A percentile compares a stretch with the other conserved stretches of the same genome.
Evolutionary conservation across 2,113 vertebrate species (phyloP).

Genomic region (Polyodon spathula): DNA sequence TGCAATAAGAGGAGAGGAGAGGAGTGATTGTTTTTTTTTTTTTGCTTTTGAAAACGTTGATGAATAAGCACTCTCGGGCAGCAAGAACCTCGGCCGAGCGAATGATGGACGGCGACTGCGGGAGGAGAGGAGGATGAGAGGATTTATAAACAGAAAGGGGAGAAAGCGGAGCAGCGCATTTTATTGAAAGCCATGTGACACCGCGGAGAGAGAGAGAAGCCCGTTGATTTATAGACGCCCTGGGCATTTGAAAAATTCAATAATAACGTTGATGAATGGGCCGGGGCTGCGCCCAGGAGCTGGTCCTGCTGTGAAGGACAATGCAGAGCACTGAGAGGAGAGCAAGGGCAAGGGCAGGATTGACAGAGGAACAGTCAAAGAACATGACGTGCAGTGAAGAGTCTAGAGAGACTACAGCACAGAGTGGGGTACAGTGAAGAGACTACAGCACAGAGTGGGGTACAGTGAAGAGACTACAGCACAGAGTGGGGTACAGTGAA

Average conservation of each 20-base stretch:
- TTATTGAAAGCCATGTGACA: slow-evolving; percentile 74
- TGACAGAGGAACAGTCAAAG: too few species aligned
- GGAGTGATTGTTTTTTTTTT: slow-evolving; percentile 75
- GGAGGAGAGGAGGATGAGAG: too few species aligned
- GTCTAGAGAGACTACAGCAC: too few species aligned
- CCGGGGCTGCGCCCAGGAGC: slow-evolving; percentile 34
- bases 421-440: too few species aligned
- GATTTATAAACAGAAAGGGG: slow-evolving; percentile 91
- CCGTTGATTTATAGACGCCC: slow-evolving; percentile 81
- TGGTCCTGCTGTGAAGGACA: slow-evolving; percentile 54
- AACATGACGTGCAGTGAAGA: too few species aligned
- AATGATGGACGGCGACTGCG: slow-evolving; percentile 53
- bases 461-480: too few species aligned
- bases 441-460: too few species aligned
- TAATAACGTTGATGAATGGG: slow-evolving; percentile 74
- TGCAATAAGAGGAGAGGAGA: slow-evolving; percentile 81
- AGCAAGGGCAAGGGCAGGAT: slow-evolving; percentile 9
- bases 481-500: too few species aligned
- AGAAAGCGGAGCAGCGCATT: slow-evolving; percentile 83
- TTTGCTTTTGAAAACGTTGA: slow-evolving; percentile 93
- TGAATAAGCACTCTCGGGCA: slow-evolving; percentile 82
- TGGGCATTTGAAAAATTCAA: slow-evolving; percentile 73
- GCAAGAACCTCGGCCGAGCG: slow-evolving; percentile 42
- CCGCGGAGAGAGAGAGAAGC: slow-evolving; percentile 58
- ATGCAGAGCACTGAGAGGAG: slow-evolving; percentile 50